Conservation (phyloP, 2,113 vertebrate species). For the Natator depressus region DNA sequence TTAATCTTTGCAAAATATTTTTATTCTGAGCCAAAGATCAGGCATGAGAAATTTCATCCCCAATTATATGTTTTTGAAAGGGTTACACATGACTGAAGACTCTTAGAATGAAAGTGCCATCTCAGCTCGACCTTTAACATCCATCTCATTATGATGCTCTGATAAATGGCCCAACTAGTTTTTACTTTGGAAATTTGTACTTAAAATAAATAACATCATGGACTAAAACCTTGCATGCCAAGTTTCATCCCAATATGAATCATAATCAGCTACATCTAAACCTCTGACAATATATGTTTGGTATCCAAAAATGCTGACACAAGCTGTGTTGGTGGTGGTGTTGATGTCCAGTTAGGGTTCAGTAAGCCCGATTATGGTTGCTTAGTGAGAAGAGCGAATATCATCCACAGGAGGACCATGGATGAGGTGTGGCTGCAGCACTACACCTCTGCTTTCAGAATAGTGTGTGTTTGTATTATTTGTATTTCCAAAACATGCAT, state of each 20-base stretch:
- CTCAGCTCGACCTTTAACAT: background rate
- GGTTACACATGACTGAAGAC: background rate
- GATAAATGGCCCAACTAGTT: background rate
- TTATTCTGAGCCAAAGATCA: background rate
- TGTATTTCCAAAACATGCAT: background rate
- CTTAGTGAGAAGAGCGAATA: background rate
- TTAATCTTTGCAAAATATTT: background rate
- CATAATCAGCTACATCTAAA: fast-evolving
- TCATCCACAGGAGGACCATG: fast-evolving
- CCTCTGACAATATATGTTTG: background rate
- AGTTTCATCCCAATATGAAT: background rate
- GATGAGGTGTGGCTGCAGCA: background rate
- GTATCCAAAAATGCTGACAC: fast-evolving
- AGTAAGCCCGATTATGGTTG: background rate
- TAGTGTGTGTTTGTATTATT: background rate
- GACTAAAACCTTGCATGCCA: background rate
- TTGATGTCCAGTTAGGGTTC: fast-evolving
- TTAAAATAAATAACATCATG: background rate
- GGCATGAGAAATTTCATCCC: background rate
- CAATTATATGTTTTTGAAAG: background rate
- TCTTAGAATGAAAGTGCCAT: background rate
- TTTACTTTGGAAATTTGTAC: background rate
- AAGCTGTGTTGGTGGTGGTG: background rate
- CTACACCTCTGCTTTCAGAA: background rate
- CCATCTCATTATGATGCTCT: background rate